Evolutionary conservation across 2,888 invertebrate genomes (phyloP).

Genomic region (Sepioteuthis lessoniana): DNA sequence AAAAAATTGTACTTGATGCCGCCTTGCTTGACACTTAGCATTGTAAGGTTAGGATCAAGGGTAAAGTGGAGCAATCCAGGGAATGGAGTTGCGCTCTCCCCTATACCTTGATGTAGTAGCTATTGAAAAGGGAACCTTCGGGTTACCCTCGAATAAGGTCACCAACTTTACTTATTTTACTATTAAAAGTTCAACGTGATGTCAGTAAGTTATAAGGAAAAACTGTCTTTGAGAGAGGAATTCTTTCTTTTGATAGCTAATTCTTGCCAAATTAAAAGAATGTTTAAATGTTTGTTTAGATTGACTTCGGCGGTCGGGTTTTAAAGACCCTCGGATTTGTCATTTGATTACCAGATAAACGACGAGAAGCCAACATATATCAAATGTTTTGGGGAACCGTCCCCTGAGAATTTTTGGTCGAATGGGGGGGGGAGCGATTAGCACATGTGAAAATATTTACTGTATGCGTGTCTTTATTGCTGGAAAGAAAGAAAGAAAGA

Average conservation of each 20-base stretch:
- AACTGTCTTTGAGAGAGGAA: neutral
- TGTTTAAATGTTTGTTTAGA: neutral
- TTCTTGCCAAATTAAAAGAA: neutral
- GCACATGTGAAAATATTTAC: neutral
- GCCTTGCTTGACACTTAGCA: too few relatives aligned
- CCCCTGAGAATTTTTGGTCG: neutral
- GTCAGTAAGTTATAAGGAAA: too few relatives aligned
- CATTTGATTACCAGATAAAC: neutral
- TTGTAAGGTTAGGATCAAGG: too few relatives aligned
- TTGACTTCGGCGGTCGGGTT: neutral
- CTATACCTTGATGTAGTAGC: too few relatives aligned
- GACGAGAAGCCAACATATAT: neutral
- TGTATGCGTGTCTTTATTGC: neutral
- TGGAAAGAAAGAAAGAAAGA: neutral
- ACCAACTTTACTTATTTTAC: too few relatives aligned
- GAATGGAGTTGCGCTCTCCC: too few relatives aligned
- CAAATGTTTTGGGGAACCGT: neutral
- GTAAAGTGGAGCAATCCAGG: too few relatives aligned
- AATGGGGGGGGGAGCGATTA: neutral
- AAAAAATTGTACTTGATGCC: too few relatives aligned
- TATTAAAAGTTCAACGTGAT: too few relatives aligned
- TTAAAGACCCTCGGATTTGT: neutral
- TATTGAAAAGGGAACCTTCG: too few relatives aligned
- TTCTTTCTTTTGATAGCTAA: neutral
- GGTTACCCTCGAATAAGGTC: too few relatives aligned